phyloP scores from a whole-genome alignment of 2,113 vertebrate species.

The Elanoides forficatus region DNA sequence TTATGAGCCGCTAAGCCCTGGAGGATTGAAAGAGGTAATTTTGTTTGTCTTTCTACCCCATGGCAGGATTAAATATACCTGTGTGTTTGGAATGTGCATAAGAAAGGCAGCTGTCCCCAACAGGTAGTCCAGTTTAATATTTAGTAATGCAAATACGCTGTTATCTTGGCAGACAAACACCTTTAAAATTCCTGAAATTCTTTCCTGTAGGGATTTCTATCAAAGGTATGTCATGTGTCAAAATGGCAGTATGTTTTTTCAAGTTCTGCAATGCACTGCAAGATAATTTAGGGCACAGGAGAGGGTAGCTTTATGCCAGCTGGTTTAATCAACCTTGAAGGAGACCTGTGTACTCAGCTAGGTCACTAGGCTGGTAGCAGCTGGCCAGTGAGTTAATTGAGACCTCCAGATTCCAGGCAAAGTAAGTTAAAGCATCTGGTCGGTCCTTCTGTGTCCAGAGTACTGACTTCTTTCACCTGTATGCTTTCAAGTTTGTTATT shows the following conservation, averaged over 20 bases:
- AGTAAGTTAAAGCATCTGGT: neutral
- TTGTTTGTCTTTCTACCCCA: neutral
- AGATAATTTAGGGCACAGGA: neutral
- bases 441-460: neutral
- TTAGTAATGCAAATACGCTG: neutral
- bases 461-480: neutral
- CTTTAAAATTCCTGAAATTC: neutral
- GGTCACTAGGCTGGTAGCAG: neutral
- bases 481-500: neutral
- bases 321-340: neutral
- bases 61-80: neutral
- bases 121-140: neutral
- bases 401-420: neutral
- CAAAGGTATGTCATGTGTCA: neutral
- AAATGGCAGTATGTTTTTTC: neutral
- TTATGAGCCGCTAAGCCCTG: neutral
- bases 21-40: neutral
- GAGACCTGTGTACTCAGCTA: neutral
- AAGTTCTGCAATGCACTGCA: neutral
- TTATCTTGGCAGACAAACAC: neutral
- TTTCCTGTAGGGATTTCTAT: neutral
- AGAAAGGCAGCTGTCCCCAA: neutral
- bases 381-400: neutral
- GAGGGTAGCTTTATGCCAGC: neutral
- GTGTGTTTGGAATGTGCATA: neutral